phyloP scores from a whole-genome alignment of 2,797 vertebrate genomes.

The Lophius americanus region DNA sequence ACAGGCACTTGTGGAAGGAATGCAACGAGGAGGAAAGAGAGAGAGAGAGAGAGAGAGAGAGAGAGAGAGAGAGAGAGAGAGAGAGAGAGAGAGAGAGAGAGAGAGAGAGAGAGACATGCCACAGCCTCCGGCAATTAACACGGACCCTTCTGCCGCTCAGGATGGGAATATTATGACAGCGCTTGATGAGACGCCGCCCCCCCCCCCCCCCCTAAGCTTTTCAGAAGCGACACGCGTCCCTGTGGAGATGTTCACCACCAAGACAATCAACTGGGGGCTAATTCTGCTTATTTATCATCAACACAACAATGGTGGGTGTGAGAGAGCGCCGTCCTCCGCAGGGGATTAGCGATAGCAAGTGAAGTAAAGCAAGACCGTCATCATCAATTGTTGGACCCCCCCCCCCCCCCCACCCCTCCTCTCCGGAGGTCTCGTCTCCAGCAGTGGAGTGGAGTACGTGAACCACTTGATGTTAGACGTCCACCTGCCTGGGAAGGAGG shows the following conservation, averaged over 20 bases:
- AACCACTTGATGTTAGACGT: constrained; percentile 24
- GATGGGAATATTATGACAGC: constrained; percentile 61
- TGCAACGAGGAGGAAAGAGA: constrained; percentile 19
- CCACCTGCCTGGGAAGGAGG: constrained; percentile 48
- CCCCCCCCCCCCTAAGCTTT: constrained; percentile 42
- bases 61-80: too few relatives aligned
- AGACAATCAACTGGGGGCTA: constrained; percentile 60
- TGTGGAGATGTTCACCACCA: constrained; percentile 42
- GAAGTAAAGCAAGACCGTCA: constrained; percentile 57
- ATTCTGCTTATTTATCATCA: constrained; percentile 70
- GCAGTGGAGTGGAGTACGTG: constrained; percentile 48
- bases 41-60: too few relatives aligned
- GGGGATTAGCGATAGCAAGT: constrained; percentile 44
- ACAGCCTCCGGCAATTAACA: constrained; percentile 45
- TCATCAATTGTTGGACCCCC: constrained; percentile 67
- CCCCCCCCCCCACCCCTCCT: constrained; percentile 18
- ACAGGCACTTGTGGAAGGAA: constrained; percentile 41
- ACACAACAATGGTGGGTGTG: constrained; percentile 44
- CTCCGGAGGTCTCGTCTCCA: constrained; percentile 38
- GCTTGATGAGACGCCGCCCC: constrained; percentile 60
- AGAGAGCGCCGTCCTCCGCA: constrained; percentile 28
- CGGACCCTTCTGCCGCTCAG: constrained; percentile 38
- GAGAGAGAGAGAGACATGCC: constrained; percentile 19
- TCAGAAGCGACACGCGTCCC: constrained; percentile 54
- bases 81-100: too few relatives aligned